Conservation (phyloP, 2,113 vertebrate species). For the Pelusios castaneus region DNA sequence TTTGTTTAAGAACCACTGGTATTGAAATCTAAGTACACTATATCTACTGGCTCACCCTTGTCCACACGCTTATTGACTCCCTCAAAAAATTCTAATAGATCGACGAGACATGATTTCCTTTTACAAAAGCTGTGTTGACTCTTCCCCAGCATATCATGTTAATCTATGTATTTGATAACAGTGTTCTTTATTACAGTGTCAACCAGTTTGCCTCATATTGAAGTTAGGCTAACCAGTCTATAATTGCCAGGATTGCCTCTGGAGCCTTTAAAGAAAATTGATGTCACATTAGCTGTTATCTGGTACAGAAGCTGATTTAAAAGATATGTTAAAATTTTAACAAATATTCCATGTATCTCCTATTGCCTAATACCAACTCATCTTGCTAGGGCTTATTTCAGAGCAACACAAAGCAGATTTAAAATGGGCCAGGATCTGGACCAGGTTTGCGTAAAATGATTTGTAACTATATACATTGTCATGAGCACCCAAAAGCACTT, state of each 20-base stretch:
- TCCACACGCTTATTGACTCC: neutral
- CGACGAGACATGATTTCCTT: neutral
- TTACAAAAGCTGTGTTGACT: neutral
- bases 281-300: neutral
- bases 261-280: neutral
- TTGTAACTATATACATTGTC: neutral
- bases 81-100: neutral
- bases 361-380: neutral
- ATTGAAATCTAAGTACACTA: neutral
- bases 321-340: neutral
- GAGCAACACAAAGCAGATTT: neutral
- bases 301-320: neutral
- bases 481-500: neutral
- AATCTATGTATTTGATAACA: neutral
- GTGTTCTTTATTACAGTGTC: neutral
- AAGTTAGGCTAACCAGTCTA: neutral
- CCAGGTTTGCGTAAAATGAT: neutral
- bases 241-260: neutral
- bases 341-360: neutral
- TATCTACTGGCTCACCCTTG: neutral
- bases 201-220: neutral
- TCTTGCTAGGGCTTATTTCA: neutral
- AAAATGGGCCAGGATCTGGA: accelerated
- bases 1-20: neutral
- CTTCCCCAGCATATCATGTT: neutral